Evolutionary conservation across 30 jellyfish, hydroid and myxozoan species (phyloP).

Genomic region (Aurelia sp.): DNA sequence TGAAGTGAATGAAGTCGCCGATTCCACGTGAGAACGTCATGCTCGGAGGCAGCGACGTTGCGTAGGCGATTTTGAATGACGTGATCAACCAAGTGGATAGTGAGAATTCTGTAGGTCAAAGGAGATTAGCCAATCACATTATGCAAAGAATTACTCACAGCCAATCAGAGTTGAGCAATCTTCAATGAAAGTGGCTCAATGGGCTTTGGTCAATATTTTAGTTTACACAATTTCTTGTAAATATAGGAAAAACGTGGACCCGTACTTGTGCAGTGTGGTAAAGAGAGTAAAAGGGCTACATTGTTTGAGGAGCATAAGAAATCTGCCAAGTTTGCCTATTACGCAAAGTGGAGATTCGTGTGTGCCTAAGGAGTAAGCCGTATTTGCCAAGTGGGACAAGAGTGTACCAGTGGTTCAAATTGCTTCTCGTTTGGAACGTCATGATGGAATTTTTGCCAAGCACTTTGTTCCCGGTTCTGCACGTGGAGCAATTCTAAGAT

Average conservation of each 20-base stretch:
- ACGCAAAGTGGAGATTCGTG: slow-evolving; percentile 1
- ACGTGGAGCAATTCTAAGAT: slow-evolving; percentile 3
- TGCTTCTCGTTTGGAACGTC: slow-evolving; percentile 2
- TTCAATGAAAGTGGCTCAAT: slow-evolving; percentile 49
- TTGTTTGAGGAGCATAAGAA: neutral
- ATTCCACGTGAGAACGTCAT: slow-evolving; percentile 75
- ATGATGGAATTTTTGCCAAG: neutral
- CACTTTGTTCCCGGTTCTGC: too few species aligned
- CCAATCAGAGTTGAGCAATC: slow-evolving; percentile 56
- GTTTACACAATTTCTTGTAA: slow-evolving; percentile 26
- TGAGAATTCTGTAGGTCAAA: neutral
- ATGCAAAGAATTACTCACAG: neutral
- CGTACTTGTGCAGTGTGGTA: neutral
- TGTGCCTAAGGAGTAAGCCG: neutral
- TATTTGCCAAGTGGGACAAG: neutral
- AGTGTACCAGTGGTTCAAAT: too few species aligned
- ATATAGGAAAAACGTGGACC: slow-evolving; percentile 58
- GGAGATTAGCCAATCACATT: slow-evolving; percentile 50
- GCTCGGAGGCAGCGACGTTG: slow-evolving; percentile 36
- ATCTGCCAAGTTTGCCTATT: neutral
- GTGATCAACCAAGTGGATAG: neutral
- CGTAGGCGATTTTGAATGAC: slow-evolving; percentile 47
- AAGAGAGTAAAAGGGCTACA: neutral
- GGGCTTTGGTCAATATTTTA: slow-evolving; percentile 65
- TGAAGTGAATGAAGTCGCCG: neutral